These are phyloP conservation scores for Mesocricetus auratus DNA, from an alignment of 2,113 vertebrate species.

Conservation along the genomic window DNA sequence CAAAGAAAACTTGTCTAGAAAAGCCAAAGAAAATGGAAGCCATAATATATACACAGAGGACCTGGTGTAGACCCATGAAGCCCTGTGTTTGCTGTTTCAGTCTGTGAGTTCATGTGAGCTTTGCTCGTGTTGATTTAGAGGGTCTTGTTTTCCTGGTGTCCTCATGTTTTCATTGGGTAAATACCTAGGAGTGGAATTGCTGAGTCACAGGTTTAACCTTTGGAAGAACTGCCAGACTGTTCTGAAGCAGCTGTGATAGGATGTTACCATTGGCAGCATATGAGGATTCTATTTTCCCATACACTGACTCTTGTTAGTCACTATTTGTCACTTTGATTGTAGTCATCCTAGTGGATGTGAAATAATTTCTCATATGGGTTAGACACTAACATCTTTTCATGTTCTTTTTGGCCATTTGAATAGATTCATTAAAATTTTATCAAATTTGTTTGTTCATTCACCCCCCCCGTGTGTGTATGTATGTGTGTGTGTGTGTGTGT, in stretches of 20 bases:
- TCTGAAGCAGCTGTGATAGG: constrained; percentile 17
- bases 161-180: not conserved
- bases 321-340: constrained; percentile 54
- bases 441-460: not conserved
- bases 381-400: constrained; percentile 56
- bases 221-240: constrained; percentile 28
- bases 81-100: not conserved
- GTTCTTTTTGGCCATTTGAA: constrained; percentile 19
- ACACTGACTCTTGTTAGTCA: not conserved
- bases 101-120: not conserved
- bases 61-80: not conserved
- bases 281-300: constrained; percentile 10
- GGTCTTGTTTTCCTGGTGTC: not conserved
- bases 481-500: not conserved
- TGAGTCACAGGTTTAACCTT: constrained; percentile 13
- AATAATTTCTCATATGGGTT: constrained; percentile 7
- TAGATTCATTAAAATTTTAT: not conserved
- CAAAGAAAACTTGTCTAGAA: not conserved
- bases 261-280: not conserved
- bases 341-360: not conserved
- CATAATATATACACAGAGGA: not conserved
- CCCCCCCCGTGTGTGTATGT: too few relatives aligned
- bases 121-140: not conserved
- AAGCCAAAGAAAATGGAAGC: not conserved
- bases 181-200: not conserved